Evolutionary conservation across 2,113 vertebrate species (phyloP), one percentile per base, ranked within the genome.

Genomic region (Andinoacara biseriatus): DNA sequence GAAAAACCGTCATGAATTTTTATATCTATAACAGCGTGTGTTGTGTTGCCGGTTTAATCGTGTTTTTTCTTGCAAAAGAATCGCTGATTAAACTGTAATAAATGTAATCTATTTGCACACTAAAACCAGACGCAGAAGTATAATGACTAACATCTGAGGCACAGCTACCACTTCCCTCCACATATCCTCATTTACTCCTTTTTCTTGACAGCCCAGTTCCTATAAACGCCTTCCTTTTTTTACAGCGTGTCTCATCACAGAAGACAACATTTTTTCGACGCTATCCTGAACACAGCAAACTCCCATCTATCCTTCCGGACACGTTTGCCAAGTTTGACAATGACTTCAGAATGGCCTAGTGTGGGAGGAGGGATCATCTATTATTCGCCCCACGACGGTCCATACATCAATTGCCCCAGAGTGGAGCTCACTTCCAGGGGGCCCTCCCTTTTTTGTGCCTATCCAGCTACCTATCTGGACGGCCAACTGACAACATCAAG

Each of bases 281-380:
- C 75, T 52, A 85, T 89, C 82, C 77, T 67, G 58, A 84, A 82
- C 75, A 79, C 62, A 8, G 81, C 49, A 84, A 86, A 81, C 77
- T 76, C 63, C 69, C 87, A 92, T 94, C 88, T 85, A 89, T 94
- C 89, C 90, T 90, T 69, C 60, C 2, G 8, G 89, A 86, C 87
- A 89, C 76, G 75, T 91, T 90, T 81, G 84, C 80, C 46, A 76
- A 56, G 78, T 59, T 81, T 90, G 89, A 90, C 94, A 93, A 82
- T 77, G 88, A 84, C 84, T 91, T 88, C 56, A 58, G 79, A 87
- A 60, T 26, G 29, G 58, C 78, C 72, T 59, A 3, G 63, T 67
- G 84, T 81, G 65, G 63, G 83, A 86, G 78, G 84, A 81, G 76
- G 90, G 62, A 78, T 86, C 85, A 91, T 93, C 86, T 74, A 58